Evolutionary conservation across 2,888 invertebrate genomes (phyloP).

Genomic region (Eumacrocentrus americanus): DNA sequence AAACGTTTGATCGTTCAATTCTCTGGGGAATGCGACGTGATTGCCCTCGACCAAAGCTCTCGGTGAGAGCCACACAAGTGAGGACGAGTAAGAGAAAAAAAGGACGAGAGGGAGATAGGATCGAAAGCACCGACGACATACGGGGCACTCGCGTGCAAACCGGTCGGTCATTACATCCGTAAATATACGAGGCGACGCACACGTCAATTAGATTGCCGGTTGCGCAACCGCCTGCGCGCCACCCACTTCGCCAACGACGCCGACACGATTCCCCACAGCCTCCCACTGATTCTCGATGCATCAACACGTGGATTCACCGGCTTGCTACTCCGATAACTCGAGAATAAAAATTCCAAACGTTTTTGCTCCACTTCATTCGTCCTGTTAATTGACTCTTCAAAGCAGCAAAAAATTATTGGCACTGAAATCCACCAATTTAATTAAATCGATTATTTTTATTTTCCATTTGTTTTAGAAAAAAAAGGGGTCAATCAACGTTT

Average conservation of each 20-base stretch:
- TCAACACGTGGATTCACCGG: slow-evolving; percentile 26
- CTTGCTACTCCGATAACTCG: background rate
- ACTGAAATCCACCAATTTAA: background rate
- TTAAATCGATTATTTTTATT: background rate
- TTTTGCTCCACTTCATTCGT: too few species aligned
- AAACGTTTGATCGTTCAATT: too few species aligned
- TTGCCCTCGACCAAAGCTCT: too few species aligned
- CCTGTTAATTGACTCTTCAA: too few species aligned
- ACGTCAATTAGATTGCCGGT: slow-evolving; percentile 47
- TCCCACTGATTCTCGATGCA: slow-evolving; percentile 22
- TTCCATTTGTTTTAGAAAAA: slow-evolving; percentile 23
- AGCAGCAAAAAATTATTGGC: background rate
- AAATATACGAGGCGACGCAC: slow-evolving; percentile 43
- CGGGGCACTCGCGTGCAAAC: slow-evolving; percentile 40
- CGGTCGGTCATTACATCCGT: slow-evolving; percentile 43
- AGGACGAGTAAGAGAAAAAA: slow-evolving; percentile 7
- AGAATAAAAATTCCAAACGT: background rate
- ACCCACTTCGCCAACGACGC: slow-evolving; percentile 43
- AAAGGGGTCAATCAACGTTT: slow-evolving; percentile 1
- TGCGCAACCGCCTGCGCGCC: slow-evolving; percentile 43
- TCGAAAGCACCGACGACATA: slow-evolving; percentile 31
- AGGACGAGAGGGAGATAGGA: slow-evolving; percentile 26
- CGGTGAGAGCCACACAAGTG: background rate
- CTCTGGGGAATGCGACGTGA: too few species aligned
- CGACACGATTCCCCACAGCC: slow-evolving; percentile 35